A percentile compares a stretch with the other conserved stretches of the same genome.
Conservation (phyloP, 2,888 invertebrate species). For the Spisula solida region DNA sequence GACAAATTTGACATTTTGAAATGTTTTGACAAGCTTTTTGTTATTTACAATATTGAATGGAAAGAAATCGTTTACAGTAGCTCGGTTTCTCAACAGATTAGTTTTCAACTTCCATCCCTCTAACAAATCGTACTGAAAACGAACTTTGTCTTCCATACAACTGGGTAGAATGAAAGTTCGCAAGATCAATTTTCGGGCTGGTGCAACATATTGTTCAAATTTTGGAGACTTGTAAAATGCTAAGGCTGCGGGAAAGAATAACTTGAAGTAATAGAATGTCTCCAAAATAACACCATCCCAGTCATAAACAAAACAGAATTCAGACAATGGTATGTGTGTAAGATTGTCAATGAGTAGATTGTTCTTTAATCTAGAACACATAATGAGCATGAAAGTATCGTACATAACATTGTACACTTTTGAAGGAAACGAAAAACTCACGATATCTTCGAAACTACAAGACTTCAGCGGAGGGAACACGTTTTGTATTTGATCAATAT, state of each 20-base stretch:
- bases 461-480: neutral
- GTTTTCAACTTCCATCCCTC: constrained; percentile 32
- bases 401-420: neutral
- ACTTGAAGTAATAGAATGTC: constrained; percentile 29
- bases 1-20: neutral
- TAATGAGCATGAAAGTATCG: neutral
- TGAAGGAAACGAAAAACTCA: neutral
- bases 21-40: neutral
- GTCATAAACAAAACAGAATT: neutral
- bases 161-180: neutral
- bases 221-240: neutral
- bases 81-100: neutral
- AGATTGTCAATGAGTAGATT: neutral
- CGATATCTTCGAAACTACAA: constrained; percentile 34
- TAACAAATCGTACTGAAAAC: constrained; percentile 23
- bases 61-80: neutral
- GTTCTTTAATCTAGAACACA: neutral
- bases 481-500: neutral
- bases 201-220: neutral
- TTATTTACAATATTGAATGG: constrained; percentile 27
- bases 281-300: constrained; percentile 6
- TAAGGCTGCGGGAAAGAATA: constrained; percentile 29
- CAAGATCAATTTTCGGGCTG: constrained; percentile 23
- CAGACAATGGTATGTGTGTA: neutral
- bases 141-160: neutral